Conservation (phyloP, 2,888 invertebrate species). For the Hermaeophaga mercurialis region DNA sequence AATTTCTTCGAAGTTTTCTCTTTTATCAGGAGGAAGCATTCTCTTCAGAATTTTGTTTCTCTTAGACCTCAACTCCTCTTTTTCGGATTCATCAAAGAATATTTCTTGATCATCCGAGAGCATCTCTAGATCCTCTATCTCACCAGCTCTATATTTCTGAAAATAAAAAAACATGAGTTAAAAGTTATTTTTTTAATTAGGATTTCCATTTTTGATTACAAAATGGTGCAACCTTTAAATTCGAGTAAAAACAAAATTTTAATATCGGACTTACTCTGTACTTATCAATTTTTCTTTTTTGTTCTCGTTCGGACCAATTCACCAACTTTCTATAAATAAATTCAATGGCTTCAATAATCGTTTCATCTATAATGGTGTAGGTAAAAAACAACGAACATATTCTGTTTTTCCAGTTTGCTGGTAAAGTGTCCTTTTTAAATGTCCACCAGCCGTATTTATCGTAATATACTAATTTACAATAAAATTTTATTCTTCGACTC, state of each 20-base stretch:
- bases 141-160: slow-evolving; percentile 26
- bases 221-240: too few relatives aligned
- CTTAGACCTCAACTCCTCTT: slow-evolving; percentile 16
- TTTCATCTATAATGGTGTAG: slow-evolving; percentile 13
- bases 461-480: slow-evolving; percentile 26
- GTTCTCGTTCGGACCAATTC: slow-evolving; percentile 21
- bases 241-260: too few relatives aligned
- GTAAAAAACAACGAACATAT: slow-evolving; percentile 23
- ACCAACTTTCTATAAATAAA: slow-evolving; percentile 18
- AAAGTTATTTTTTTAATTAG: too few relatives aligned
- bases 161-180: not conserved
- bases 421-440: slow-evolving; percentile 31
- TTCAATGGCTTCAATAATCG: slow-evolving; percentile 9
- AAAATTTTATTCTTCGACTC: slow-evolving; percentile 20
- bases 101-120: slow-evolving; percentile 31
- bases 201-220: too few relatives aligned
- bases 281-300: slow-evolving; percentile 21
- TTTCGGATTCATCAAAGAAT: slow-evolving; percentile 22
- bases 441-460: slow-evolving; percentile 23
- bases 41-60: slow-evolving; percentile 19
- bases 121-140: slow-evolving; percentile 21
- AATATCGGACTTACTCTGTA: slow-evolving; percentile 19
- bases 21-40: slow-evolving; percentile 26
- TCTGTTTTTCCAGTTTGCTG: slow-evolving; percentile 22
- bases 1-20: not conserved